Base-by-base conservation (phyloP, 2,888 invertebrate species). In the Trisateles emortualis region DNA sequence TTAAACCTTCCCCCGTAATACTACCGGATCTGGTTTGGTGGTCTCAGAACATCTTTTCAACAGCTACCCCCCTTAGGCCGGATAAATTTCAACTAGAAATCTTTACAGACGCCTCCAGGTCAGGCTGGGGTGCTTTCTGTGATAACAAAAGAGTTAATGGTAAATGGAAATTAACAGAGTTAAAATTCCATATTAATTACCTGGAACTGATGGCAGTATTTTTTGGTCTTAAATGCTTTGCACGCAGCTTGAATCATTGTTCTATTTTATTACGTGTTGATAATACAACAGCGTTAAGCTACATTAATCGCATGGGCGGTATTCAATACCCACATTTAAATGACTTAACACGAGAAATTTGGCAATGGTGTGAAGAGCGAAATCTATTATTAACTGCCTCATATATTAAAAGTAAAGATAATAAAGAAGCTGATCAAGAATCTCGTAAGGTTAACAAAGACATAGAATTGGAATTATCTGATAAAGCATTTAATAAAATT, bases 291-390 rank as follows among this genome's bases (percentile, higher is more conserved):
- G 59, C 63, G 0, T 1, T 59, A n/a, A 45, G 56, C 16, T 59
- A 59, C 13, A 53, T 63, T 3, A 63, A 63, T 32, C 51, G 63
- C 0, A 59, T 59, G 59, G 56, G 53, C 0, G 56, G 63, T 8
- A 52, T 59, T 0, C 53, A 36, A 10, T 59, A 47, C n/a, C 56
- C 56, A 4, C 59, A 63, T 13, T 47, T 61, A n/a, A 52, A 55
- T 38, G 36, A 65, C 0, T 5, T 50, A 4, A 19, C 56, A 0
- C 43, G 45, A 47, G 0, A 3, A 0, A 48, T 62, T 40, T 50
- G 64, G 61, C 52, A 59, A 8, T 39, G 10, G 29, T 29, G 29
- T 8, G 29, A 29, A 29, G 4, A 29, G 9, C 29, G 29, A 2
- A 29, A 8, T 6, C 3, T 29, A 6, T 9, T 8, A 5, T 3